Conservation (phyloP, 2,888 invertebrate species). For the Azorinus chamasolen region DNA sequence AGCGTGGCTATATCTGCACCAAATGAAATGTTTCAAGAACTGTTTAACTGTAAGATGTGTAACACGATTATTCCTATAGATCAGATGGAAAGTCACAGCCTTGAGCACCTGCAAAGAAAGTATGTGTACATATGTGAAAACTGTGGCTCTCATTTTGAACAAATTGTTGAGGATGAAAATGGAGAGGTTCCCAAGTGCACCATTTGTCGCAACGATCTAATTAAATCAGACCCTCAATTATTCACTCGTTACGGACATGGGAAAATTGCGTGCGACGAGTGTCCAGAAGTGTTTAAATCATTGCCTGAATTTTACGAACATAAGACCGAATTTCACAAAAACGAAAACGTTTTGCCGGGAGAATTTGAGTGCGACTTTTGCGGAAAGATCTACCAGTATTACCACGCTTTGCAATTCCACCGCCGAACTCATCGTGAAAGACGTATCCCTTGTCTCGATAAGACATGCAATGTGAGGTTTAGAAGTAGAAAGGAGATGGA, state of each 20-base stretch:
- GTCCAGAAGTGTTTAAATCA: conserved; percentile 69
- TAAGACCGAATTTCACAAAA: conserved; percentile 64
- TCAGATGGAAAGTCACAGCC: conserved; percentile 70
- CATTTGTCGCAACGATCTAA: conserved; percentile 40
- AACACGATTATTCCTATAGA: conserved; percentile 75
- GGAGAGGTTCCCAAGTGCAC: conserved; percentile 47
- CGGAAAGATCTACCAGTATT: conserved; percentile 59
- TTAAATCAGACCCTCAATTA: conserved; percentile 18
- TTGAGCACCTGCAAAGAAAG: conserved; percentile 58
- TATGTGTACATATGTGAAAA: conserved; percentile 58
- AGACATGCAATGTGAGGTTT: conserved; percentile 59
- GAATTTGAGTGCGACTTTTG: conserved; percentile 66
- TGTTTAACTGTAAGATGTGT: conserved; percentile 78
- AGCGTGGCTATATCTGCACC: not conserved
- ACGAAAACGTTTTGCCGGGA: conserved; percentile 32
- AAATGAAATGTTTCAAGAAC: conserved; percentile 70
- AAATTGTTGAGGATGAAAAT: conserved; percentile 9
- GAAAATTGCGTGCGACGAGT: conserved; percentile 68
- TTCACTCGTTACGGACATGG: conserved; percentile 9
- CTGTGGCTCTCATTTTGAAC: conserved; percentile 55
- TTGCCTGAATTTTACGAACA: conserved; percentile 69
- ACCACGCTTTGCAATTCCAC: conserved; percentile 64
- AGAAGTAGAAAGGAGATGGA: conserved; percentile 59
- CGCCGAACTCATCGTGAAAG: conserved; percentile 64
- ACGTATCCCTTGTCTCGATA: conserved; percentile 52